Base-by-base conservation (phyloP, 2,888 invertebrate genomes). In the Busseola fusca region DNA sequence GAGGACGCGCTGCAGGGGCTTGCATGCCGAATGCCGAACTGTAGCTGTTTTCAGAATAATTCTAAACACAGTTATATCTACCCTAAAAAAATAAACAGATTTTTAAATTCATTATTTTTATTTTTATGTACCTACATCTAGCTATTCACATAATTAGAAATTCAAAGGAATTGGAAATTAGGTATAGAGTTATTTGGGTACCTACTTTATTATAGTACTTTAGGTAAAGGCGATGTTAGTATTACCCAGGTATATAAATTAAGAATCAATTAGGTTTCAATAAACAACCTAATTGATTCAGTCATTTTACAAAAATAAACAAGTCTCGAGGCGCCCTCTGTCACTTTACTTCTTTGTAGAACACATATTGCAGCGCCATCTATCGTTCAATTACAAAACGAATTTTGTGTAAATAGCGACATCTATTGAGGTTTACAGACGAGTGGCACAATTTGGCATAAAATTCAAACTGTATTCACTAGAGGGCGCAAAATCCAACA, bases 401-500 rank as follows among this genome's bases (percentile, higher is more conserved):
- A n/a, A 21, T 18, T 10, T 14, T 4, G 37, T 0, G 4, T 0
- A 21, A 37, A 64, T 30, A 77, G 59, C 64, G 78, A 30, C 79
- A 64, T 77, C 79, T 79, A 64, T 52, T 30, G 34, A 12, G 1
- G 0, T 5, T 34, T 18, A 10, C 5, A 10, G 14, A 18, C 7
- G 1, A 18, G 12, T 9, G 9, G 27, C 5, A 1, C 3, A 30
- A 12, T 25, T 6, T 21, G 37, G 21, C 21, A 27, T 34, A 34
- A 3, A 50, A 57, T 81, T 64, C 42, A 5, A 12, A 1, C 1
- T 6, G 0, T 52, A 1, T 21, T 40, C 42, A 52, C 71, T 71
- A 82, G 82, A 81, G 72, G 78, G 74, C 81, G 74, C 45, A 12
- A 40, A 54, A 25, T 14, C 10, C 21, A 34, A 52, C 1, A 9